A percentile compares a stretch with the other conserved stretches of the same genome.
Evolutionary conservation across 1,140 invertebrate genomes (phyloP).

Genomic region (Protaetia brevitarsis): DNA sequence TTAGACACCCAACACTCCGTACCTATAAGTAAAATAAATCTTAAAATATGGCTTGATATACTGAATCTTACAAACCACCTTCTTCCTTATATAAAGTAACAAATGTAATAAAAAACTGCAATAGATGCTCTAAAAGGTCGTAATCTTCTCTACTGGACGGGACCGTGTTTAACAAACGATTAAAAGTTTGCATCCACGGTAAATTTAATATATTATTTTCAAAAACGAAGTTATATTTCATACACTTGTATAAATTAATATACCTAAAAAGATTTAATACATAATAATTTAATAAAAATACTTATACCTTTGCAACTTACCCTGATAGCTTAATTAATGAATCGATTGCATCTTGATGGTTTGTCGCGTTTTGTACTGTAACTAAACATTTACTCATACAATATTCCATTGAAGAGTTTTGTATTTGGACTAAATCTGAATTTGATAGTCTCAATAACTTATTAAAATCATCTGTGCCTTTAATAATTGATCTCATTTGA

Average conservation of each 20-base stretch:
- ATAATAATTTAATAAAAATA: constrained; percentile 23
- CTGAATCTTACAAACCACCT: constrained; percentile 28
- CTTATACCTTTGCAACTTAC: constrained; percentile 47
- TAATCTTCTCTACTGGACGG: constrained; percentile 60
- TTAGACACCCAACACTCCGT: constrained; percentile 36
- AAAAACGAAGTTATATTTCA: constrained; percentile 31
- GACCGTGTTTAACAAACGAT: constrained; percentile 56
- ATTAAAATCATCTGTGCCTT: constrained; percentile 39
- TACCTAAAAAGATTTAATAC: constrained; percentile 37
- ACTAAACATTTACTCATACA: constrained; percentile 53
- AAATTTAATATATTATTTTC: constrained; percentile 49
- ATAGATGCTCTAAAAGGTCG: constrained; percentile 54
- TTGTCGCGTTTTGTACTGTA: constrained; percentile 61
- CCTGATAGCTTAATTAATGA: constrained; percentile 55
- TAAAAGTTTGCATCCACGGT: constrained; percentile 58
- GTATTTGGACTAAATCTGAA: constrained; percentile 50
- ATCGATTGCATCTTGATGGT: constrained; percentile 54
- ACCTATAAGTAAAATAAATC: neutral
- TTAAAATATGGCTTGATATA: neutral
- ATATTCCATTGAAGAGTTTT: constrained; percentile 51
- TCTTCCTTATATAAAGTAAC: constrained; percentile 36
- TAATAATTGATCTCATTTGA: constrained; percentile 37
- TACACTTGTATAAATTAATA: constrained; percentile 36
- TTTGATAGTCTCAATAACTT: constrained; percentile 44
- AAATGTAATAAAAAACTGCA: constrained; percentile 55